These are phyloP conservation scores for Rattus rattus DNA, from an alignment of 2,113 vertebrate genomes.

Conservation along the genomic window DNA sequence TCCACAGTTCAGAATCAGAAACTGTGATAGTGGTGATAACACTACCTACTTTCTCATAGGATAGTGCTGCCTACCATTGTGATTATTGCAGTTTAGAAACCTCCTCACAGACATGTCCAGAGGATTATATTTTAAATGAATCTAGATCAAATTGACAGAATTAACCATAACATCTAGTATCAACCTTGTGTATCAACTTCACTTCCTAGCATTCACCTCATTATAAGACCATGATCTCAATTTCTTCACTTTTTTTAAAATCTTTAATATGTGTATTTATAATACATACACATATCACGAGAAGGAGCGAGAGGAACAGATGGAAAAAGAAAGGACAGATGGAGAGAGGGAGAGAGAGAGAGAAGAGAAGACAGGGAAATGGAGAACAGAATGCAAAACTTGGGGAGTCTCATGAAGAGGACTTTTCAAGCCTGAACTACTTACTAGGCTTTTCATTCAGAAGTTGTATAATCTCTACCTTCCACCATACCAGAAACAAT, in stretches of 20 bases:
- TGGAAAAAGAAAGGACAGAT: neutral
- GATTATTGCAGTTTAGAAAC: too few species aligned
- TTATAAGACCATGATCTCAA: neutral
- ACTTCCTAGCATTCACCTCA: neutral
- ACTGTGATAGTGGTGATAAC: too few species aligned
- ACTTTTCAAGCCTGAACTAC: neutral
- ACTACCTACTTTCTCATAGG: neutral
- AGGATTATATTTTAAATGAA: neutral
- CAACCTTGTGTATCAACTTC: neutral
- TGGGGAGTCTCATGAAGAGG: neutral
- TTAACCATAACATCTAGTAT: neutral
- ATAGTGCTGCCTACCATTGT: too few species aligned
- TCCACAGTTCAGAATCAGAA: neutral
- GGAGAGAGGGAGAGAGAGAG: too few species aligned
- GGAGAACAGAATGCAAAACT: neutral
- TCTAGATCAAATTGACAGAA: neutral
- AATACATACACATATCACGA: neutral
- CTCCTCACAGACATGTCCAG: neutral
- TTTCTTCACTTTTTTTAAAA: neutral
- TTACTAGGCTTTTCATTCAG: too few species aligned
- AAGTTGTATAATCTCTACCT: too few species aligned
- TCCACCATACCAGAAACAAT: conserved; percentile 35
- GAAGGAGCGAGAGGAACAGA: neutral
- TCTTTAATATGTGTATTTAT: neutral
- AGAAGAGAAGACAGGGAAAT: neutral